These are phyloP conservation scores for Harmothoe impar DNA, from an alignment of 2,888 invertebrate genomes.

Conservation along the genomic window DNA sequence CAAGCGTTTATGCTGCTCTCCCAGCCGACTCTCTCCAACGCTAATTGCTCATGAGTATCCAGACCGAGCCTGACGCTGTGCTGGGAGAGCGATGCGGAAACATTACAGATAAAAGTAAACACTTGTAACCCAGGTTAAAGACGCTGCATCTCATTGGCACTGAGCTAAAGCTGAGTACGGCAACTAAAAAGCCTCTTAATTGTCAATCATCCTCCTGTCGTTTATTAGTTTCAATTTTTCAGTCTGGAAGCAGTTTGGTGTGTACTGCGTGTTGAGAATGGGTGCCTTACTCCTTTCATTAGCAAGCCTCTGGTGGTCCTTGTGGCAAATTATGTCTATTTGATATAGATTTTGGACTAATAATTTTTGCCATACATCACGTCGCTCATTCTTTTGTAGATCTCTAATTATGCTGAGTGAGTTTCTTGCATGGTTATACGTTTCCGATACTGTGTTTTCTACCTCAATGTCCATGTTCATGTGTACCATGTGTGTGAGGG, in stretches of 20 bases:
- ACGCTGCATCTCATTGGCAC: not conserved
- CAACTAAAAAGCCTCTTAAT: not conserved
- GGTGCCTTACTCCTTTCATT: not conserved
- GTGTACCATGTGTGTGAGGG: too few species aligned
- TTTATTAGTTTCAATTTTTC: not conserved
- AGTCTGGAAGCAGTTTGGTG: not conserved
- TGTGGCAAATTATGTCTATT: too few species aligned
- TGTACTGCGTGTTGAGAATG: not conserved
- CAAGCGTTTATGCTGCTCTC: not conserved
- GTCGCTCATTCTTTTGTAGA: too few species aligned
- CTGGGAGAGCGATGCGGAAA: not conserved
- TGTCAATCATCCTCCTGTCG: not conserved
- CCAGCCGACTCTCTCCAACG: not conserved
- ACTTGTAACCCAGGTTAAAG: not conserved
- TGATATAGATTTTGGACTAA: too few species aligned
- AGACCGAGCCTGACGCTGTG: not conserved
- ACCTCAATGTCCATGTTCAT: too few species aligned
- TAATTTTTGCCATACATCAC: too few species aligned
- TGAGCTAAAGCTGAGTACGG: not conserved
- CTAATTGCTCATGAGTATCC: not conserved
- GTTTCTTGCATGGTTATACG: too few species aligned
- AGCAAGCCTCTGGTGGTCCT: not conserved
- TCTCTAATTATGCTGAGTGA: too few species aligned
- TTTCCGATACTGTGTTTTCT: too few species aligned
- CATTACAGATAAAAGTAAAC: not conserved